Evolutionary conservation across 2,113 vertebrate species (phyloP), one percentile per base, ranked within the genome.

Genomic region (Todiramphus chloris): DNA sequence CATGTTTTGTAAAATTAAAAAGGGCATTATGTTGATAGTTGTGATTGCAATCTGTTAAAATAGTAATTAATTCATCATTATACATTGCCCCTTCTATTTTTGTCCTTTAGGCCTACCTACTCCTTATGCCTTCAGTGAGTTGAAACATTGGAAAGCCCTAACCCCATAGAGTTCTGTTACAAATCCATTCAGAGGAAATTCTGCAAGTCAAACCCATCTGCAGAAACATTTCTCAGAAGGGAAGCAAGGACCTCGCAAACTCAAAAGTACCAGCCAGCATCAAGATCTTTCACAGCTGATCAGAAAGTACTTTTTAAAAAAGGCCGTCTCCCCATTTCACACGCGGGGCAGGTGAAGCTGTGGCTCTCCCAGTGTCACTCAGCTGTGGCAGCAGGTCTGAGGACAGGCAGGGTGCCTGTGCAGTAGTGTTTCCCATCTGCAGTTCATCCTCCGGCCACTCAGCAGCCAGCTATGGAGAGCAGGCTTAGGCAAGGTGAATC

Each of bases 301-400:
- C 41, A 0, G 0, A 79, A 90, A 84, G 16, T 18, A 53, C 30
- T 74, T 59, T 55, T 25, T 9, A 39, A 39, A 35, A 83, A 59
- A 77, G 6, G 16, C 21, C 41, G 13, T 41, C 24, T 69, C 28
- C 41, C 13, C 25, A 33, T 55, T 60, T 87, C 56, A 28, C 12
- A 2, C 30, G 46, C 15, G 9, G 55, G 23, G 21, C 75, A 83
- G n/a, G 6, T 6, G 11, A n/a, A 83, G 67, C 68, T 0, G 0
- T n/a, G 50, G 56, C 69, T 87, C 19, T 3, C 19, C 56, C 0
- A 1, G 27, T 46, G 50, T 78, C 78, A 78, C 59, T 31, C 27
- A 80, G 46, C 28, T 72, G 46, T 20, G 21, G 59, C 37, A 46
- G 41, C 23, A 9, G 30, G 20, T n/a, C 35, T 10, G 8, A 53